Evolutionary conservation across 2,113 vertebrate genomes (phyloP).

Genomic region (Gallinago media): DNA sequence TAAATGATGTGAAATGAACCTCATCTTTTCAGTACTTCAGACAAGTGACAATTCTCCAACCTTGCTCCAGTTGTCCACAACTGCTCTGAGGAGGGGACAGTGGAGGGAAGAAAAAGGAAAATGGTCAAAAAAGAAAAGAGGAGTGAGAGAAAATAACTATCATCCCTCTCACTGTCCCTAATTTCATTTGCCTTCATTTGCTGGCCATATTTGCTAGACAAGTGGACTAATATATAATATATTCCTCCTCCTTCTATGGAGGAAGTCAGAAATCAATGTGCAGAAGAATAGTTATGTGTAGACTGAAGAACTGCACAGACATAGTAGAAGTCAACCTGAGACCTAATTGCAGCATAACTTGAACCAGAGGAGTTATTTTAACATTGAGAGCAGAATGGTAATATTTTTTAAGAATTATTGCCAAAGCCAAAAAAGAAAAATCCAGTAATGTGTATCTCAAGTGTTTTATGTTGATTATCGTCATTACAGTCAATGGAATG

Average conservation of each 20-base stretch:
- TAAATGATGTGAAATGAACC: not conserved
- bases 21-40: not conserved
- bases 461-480: not conserved
- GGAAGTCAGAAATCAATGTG: too few species aligned
- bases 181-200: not conserved
- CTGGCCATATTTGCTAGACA: too few species aligned
- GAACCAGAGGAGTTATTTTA: not conserved
- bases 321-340: not conserved
- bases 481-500: not conserved
- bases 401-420: not conserved
- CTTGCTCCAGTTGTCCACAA: not conserved
- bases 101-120: not conserved
- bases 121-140: not conserved
- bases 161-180: not conserved
- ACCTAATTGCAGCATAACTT: not conserved
- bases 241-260: too few species aligned
- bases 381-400: not conserved
- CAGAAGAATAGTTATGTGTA: not conserved
- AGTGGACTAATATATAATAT: too few species aligned
- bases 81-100: not conserved
- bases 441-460: not conserved
- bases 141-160: not conserved
- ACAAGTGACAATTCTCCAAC: not conserved
- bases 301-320: rapidly evolving
- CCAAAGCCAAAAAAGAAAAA: not conserved